These are phyloP conservation scores for Mus spretus DNA, from an alignment of 2,797 vertebrate genomes.

Conservation along the genomic window DNA sequence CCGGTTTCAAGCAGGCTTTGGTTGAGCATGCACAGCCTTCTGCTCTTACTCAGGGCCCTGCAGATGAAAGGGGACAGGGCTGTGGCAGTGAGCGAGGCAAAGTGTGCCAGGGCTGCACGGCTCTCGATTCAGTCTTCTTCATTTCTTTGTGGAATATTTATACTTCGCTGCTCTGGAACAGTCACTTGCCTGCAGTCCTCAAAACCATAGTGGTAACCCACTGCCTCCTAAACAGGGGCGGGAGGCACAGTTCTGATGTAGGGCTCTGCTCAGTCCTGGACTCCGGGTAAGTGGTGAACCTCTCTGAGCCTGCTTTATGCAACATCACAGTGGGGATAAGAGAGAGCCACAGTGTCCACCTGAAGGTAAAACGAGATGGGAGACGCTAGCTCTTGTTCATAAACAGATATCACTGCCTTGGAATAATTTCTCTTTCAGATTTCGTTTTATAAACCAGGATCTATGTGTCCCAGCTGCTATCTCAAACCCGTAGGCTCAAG, in stretches of 20 bases:
- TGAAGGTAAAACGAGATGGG: constrained; percentile 27
- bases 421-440: constrained; percentile 1
- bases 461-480: neutral
- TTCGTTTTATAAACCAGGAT: neutral
- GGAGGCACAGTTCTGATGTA: neutral
- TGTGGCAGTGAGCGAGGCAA: neutral
- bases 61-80: neutral
- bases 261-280: neutral
- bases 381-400: neutral
- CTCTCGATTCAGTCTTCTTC: neutral
- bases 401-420: constrained; percentile 23
- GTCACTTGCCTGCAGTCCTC: neutral
- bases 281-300: neutral
- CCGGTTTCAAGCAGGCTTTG: neutral
- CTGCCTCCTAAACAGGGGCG: neutral
- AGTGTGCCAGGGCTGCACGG: neutral
- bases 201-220: neutral
- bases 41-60: neutral
- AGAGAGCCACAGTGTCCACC: neutral
- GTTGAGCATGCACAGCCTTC: neutral
- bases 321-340: neutral
- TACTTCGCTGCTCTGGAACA: constrained; percentile 26
- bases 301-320: neutral
- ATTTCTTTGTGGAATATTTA: neutral
- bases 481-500: neutral